Conservation (phyloP, 1,140 invertebrate genomes). For the Manduca sexta region DNA sequence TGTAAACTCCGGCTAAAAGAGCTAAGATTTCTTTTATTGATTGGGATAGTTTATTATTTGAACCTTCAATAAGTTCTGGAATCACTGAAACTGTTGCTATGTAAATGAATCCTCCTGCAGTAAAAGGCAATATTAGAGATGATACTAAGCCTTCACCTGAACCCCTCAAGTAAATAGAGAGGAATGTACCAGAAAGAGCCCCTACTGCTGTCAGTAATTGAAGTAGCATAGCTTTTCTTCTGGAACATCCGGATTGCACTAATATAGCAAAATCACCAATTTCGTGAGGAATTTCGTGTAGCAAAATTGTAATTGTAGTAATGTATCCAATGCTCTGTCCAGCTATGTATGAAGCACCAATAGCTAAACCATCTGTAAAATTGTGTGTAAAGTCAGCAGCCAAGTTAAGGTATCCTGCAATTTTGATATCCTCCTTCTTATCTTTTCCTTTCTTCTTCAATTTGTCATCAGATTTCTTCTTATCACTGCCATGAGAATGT, state of each 20-base stretch:
- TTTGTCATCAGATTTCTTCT: slow-evolving; percentile 64
- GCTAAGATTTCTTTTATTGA: slow-evolving; percentile 90
- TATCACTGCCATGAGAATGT: slow-evolving; percentile 67
- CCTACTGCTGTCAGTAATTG: slow-evolving; percentile 96
- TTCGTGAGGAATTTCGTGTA: slow-evolving; percentile 98
- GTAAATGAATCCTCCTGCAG: slow-evolving; percentile 98
- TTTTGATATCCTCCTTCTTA: slow-evolving; percentile 83
- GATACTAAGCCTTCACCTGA: slow-evolving; percentile 83
- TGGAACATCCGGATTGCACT: slow-evolving; percentile 92
- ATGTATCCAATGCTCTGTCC: slow-evolving; percentile 87
- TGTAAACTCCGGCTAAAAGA: slow-evolving; percentile 87
- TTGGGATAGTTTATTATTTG: slow-evolving; percentile 85
- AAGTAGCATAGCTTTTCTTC: slow-evolving; percentile 92
- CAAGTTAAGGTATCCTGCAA: slow-evolving; percentile 94
- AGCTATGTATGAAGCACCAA: slow-evolving; percentile 96
- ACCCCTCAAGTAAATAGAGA: slow-evolving; percentile 88
- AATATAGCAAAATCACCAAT: slow-evolving; percentile 99
- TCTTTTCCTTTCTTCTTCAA: slow-evolving; percentile 61
- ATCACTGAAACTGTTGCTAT: slow-evolving; percentile 98
- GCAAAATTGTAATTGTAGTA: slow-evolving; percentile 93
- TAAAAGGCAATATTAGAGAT: slow-evolving; percentile 94
- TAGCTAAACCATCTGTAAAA: slow-evolving; percentile 97
- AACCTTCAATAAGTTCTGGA: slow-evolving; percentile 91
- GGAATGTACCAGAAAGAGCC: slow-evolving; percentile 90
- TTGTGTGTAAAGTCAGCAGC: slow-evolving; percentile 97